These are phyloP conservation scores for Prochilodus magdalenae DNA, from an alignment of 2,113 vertebrate genomes.

Conservation along the genomic window DNA sequence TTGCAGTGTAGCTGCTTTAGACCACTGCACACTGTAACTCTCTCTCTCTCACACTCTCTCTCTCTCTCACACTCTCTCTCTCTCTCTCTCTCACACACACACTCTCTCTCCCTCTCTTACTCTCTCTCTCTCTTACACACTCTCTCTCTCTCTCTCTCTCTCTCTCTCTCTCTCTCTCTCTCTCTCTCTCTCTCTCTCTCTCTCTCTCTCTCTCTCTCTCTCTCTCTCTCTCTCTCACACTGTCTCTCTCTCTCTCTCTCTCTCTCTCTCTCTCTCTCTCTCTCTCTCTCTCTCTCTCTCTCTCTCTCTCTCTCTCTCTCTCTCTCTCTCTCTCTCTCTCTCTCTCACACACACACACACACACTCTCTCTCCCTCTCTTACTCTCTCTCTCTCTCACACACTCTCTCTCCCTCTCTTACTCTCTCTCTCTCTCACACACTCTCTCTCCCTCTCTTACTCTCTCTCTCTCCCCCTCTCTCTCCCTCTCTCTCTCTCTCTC, in stretches of 20 bases:
- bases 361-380: no score
- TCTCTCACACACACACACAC: no score
- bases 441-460: constrained; percentile 47
- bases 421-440: constrained; percentile 4
- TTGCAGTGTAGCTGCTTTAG: no score
- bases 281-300: constrained; percentile 46
- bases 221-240: constrained; percentile 46
- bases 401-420: constrained; percentile 47
- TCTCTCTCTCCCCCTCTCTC: constrained; percentile 26
- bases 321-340: constrained; percentile 41
- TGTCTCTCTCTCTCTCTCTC: constrained; percentile 44
- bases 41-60: background rate
- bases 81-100: no score
- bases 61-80: constrained; percentile 46
- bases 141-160: constrained; percentile 40
- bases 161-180: constrained; percentile 42
- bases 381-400: constrained; percentile 45
- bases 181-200: constrained; percentile 42
- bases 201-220: constrained; percentile 42
- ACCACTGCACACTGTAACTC: background rate
- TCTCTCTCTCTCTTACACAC: constrained; percentile 13
- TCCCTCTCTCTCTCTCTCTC: constrained; percentile 46
- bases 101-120: no score
- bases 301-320: constrained; percentile 40
- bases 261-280: constrained; percentile 48